Percentiles rank a stretch among this genome's conserved stretches.
Conservation (phyloP, 2,797 vertebrate species). For the Pipistrellus pipistrellus region DNA sequence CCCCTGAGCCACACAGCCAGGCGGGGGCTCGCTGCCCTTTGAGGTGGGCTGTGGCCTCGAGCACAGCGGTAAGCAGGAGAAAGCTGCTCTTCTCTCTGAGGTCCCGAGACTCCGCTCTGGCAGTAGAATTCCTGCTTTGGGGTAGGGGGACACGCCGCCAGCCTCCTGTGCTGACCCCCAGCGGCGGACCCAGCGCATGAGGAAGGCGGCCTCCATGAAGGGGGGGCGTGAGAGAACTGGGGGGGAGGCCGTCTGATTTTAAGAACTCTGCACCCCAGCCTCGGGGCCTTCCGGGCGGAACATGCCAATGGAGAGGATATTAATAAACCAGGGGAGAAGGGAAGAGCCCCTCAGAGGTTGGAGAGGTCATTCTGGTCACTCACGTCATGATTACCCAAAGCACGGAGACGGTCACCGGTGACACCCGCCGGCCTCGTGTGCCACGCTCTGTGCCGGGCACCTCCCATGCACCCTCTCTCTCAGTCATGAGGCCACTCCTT, state of each 20-base stretch:
- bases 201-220: background rate
- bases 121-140: background rate
- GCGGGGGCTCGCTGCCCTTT: background rate
- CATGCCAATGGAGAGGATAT: background rate
- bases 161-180: too few species aligned
- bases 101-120: too few species aligned
- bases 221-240: background rate
- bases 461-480: background rate
- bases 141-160: fast-evolving
- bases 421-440: fast-evolving
- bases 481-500: background rate
- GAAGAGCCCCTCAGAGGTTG: background rate
- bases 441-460: background rate
- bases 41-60: background rate
- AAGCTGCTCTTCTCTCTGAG: background rate
- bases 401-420: background rate
- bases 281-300: background rate
- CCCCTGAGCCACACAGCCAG: background rate
- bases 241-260: background rate
- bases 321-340: background rate
- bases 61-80: background rate
- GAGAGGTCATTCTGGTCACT: background rate
- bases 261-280: background rate
- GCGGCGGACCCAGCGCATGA: background rate
- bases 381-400: too few species aligned